A percentile compares a stretch with the other conserved stretches of the same genome.
phyloP scores from a whole-genome alignment of 2,797 vertebrate species.

The Nannoperca australis region DNA sequence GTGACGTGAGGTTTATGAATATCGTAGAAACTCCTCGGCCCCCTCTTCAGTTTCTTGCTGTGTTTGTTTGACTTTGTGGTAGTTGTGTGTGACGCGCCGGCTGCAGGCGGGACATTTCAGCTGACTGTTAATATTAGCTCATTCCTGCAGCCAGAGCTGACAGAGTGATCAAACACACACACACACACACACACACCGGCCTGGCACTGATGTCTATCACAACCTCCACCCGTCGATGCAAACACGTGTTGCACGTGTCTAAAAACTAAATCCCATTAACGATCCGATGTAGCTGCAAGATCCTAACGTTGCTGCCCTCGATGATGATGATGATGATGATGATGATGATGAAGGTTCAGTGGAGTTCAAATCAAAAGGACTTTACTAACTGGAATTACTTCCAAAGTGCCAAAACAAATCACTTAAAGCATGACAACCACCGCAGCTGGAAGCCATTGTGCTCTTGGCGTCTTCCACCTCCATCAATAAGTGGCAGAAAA shows the following conservation, averaged over 20 bases:
- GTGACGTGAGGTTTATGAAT: conserved; percentile 18
- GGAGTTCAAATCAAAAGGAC: neutral
- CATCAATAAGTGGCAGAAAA: neutral
- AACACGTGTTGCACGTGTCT: conserved; percentile 15
- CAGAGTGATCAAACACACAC: conserved; percentile 40
- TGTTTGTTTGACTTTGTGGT: conserved; percentile 80
- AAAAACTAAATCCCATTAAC: neutral
- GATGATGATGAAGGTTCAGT: neutral
- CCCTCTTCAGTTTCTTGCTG: conserved; percentile 38
- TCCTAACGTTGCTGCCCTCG: neutral
- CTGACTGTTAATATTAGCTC: conserved; percentile 71
- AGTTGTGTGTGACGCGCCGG: conserved; percentile 54
- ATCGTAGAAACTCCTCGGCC: conserved; percentile 22
- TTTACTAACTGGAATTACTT: neutral
- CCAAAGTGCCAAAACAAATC: neutral
- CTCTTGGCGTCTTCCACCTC: neutral
- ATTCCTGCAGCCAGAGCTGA: conserved; percentile 27
- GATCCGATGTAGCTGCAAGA: neutral
- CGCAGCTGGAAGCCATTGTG: neutral
- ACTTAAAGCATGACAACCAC: neutral
- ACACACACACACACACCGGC: neutral
- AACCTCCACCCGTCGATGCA: neutral
- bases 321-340: neutral
- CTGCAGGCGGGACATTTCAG: conserved; percentile 51
- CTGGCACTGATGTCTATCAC: conserved; percentile 21